phyloP scores from a whole-genome alignment of 1,140 invertebrate genomes.

The Leptopilina boulardi region DNA sequence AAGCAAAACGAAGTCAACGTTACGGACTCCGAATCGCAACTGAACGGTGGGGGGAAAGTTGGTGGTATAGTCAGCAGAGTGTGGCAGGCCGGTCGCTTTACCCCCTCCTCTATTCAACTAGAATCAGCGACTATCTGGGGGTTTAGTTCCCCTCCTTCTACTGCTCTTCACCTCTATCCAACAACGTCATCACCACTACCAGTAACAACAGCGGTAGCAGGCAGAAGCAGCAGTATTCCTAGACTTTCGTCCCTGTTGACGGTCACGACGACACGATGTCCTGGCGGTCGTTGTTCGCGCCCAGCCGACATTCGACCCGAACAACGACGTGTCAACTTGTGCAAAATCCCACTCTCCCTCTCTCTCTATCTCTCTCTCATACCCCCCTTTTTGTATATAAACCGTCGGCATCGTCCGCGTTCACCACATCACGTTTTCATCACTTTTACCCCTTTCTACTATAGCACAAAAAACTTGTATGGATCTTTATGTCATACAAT shows the following conservation, averaged over 20 bases:
- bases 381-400: conserved; percentile 20
- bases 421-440: conserved; percentile 14
- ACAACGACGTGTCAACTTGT: conserved; percentile 63
- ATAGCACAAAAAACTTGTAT: conserved; percentile 1
- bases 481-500: background rate
- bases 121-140: conserved; percentile 35
- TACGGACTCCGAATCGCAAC: conserved; percentile 62
- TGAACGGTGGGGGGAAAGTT: conserved; percentile 37
- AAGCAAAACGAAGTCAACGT: conserved; percentile 46
- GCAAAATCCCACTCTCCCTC: conserved; percentile 44
- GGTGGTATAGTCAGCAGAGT: background rate
- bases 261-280: conserved; percentile 59
- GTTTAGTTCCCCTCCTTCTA: conserved; percentile 44
- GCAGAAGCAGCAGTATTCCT: conserved; percentile 46
- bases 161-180: too few relatives aligned
- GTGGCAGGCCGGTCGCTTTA: conserved; percentile 37
- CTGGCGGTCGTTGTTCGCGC: conserved; percentile 68
- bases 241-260: conserved; percentile 45
- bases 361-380: too few relatives aligned
- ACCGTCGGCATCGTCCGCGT: conserved; percentile 26
- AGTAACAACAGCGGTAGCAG: too few relatives aligned
- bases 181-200: conserved; percentile 48
- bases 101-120: conserved; percentile 36
- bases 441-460: background rate
- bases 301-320: conserved; percentile 67